A percentile compares a stretch with the other conserved stretches of the same genome.
phyloP scores from a whole-genome alignment of 2,797 vertebrate genomes.

The Varecia variegata region DNA sequence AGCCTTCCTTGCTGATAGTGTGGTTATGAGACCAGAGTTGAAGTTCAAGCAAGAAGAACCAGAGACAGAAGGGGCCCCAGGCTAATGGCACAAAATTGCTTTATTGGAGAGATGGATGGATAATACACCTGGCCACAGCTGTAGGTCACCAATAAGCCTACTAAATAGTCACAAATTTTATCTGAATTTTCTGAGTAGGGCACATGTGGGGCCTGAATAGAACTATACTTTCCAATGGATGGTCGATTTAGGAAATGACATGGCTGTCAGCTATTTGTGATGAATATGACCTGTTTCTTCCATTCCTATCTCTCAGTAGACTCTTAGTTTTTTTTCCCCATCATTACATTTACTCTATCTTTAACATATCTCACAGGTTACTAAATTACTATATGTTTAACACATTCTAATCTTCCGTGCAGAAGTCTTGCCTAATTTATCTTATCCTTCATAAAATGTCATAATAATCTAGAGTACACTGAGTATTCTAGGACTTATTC shows the following conservation, averaged over 20 bases:
- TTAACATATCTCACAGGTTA: background rate
- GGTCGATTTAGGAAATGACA: background rate
- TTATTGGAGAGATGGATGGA: background rate
- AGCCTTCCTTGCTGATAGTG: background rate
- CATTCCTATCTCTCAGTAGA: background rate
- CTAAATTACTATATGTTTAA: background rate
- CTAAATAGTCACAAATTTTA: background rate
- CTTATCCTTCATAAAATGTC: background rate
- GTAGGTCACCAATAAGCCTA: background rate
- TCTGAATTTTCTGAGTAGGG: background rate
- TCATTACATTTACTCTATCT: background rate
- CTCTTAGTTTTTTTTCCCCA: background rate
- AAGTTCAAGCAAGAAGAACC: background rate
- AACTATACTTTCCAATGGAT: background rate
- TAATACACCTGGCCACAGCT: background rate
- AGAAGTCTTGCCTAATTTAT: constrained; percentile 9
- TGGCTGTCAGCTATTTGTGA: background rate
- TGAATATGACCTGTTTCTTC: background rate
- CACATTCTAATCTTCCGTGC: background rate
- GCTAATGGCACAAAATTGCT: background rate
- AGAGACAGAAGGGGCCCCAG: background rate
- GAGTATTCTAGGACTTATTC: background rate
- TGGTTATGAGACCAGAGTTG: background rate
- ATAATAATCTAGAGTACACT: background rate
- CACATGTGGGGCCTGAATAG: background rate